Conservation (phyloP, 2,797 vertebrate species). For the Callimico goeldii region DNA sequence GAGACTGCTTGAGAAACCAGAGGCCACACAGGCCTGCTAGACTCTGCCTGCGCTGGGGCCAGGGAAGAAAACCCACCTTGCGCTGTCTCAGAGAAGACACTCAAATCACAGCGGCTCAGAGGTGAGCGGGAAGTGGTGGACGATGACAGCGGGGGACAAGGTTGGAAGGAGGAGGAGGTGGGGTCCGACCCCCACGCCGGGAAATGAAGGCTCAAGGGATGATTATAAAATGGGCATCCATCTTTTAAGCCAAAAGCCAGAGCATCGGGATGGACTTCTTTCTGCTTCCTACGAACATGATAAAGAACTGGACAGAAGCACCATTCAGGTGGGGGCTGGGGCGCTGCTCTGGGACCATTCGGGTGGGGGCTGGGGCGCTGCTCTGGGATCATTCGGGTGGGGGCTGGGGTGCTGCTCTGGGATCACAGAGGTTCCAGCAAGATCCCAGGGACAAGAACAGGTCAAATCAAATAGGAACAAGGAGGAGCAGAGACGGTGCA, state of each 20-base stretch:
- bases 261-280: fast-evolving
- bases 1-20: fast-evolving
- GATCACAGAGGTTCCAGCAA: background rate
- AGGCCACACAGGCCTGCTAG: fast-evolving
- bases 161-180: background rate
- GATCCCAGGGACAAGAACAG: background rate
- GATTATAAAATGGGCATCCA: too few species aligned
- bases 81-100: background rate
- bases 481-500: fast-evolving
- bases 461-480: too few species aligned
- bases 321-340: fast-evolving
- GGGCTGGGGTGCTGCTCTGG: too few species aligned
- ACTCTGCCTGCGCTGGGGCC: background rate
- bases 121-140: background rate
- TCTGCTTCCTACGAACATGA: background rate
- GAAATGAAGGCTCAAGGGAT: background rate
- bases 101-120: background rate
- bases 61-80: too few species aligned
- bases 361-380: fast-evolving
- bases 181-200: fast-evolving
- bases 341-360: too few species aligned
- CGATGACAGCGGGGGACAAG: fast-evolving
- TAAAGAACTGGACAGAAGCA: background rate
- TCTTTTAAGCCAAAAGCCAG: background rate
- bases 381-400: background rate